A percentile compares a stretch with the other conserved stretches of the same genome.
phyloP scores from a whole-genome alignment of 92 coral and sea anemone species.

The Phenganax subtilis region DNA sequence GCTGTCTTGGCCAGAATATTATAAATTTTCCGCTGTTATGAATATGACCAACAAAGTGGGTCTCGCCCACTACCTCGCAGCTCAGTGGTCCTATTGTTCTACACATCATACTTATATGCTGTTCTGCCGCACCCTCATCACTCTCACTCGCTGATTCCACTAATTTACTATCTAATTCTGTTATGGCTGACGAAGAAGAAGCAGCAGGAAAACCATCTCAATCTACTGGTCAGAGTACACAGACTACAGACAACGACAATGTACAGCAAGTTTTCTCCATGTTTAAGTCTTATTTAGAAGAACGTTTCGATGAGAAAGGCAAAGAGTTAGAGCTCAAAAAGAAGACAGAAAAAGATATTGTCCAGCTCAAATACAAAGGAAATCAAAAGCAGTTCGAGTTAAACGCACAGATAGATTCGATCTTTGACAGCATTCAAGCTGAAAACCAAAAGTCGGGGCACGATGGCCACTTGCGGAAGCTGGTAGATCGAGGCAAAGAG shows the following conservation, averaged over 20 bases:
- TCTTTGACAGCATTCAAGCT: neutral
- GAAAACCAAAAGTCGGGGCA: neutral
- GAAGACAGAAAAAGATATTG: neutral
- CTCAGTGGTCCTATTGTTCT: too few species aligned
- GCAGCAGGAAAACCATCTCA: too few species aligned
- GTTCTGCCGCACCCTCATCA: too few species aligned
- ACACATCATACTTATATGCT: too few species aligned
- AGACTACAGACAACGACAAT: neutral
- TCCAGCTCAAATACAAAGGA: slow-evolving; percentile 4
- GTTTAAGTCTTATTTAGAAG: neutral
- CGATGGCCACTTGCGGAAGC: neutral
- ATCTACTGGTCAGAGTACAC: too few species aligned
- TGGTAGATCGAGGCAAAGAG: neutral
- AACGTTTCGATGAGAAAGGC: neutral
- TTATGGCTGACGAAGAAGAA: too few species aligned
- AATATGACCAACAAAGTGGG: too few species aligned
- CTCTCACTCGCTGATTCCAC: too few species aligned
- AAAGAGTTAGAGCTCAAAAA: neutral
- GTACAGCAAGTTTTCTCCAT: neutral
- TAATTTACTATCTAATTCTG: too few species aligned
- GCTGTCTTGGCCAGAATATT: too few species aligned
- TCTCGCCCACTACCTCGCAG: too few species aligned
- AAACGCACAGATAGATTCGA: neutral
- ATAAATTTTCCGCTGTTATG: too few species aligned
- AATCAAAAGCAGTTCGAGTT: slow-evolving; percentile 1